Conservation (phyloP, 2,113 vertebrate species). For the Phycodurus eques region DNA sequence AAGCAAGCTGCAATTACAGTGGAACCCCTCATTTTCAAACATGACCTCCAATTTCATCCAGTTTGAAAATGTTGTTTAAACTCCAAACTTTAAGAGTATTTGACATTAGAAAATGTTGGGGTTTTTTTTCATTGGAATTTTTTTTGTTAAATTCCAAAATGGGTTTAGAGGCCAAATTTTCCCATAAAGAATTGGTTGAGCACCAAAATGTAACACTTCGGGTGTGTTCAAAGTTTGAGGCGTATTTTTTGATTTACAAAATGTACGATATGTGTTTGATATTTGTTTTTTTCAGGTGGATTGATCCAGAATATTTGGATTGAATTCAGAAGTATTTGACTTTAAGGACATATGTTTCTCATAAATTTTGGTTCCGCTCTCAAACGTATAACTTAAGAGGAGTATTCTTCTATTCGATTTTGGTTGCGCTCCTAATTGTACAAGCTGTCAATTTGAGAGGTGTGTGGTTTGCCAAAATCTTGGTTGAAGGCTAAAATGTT, state of each 20-base stretch:
- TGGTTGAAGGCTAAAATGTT: not conserved
- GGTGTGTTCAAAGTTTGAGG: no score
- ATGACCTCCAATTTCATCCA: not conserved
- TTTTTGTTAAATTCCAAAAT: not conserved
- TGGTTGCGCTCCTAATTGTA: not conserved
- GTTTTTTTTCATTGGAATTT: no score
- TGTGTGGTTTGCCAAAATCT: not conserved
- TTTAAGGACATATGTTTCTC: no score
- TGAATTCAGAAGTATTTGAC: no score
- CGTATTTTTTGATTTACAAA: no score
- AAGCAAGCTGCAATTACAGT: not conserved
- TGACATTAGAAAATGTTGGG: no score
- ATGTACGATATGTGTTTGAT: no score
- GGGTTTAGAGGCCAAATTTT: not conserved
- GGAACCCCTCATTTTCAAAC: not conserved
- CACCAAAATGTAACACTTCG: not conserved
- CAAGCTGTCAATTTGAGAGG: no score
- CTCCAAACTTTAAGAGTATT: not conserved
- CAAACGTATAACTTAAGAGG: not conserved
- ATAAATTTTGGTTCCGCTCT: not conserved
- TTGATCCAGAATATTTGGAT: no score
- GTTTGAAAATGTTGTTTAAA: not conserved
- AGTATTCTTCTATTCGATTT: not conserved
- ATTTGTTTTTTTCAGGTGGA: not conserved
- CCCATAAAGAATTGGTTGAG: not conserved